Conservation (phyloP, 1,140 invertebrate species). For the Sesamia nonagrioides region DNA sequence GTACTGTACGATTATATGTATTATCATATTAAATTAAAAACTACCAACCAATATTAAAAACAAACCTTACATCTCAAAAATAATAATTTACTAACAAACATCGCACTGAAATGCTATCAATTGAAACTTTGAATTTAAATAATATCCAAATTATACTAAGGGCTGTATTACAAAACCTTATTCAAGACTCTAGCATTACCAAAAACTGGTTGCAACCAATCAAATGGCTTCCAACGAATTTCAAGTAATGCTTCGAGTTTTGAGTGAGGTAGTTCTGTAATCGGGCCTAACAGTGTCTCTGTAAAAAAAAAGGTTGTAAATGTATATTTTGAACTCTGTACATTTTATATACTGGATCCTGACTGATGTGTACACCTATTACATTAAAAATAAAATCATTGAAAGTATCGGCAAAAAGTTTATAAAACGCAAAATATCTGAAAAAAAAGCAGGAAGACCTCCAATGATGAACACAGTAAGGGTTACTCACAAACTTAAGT, state of each 20-base stretch:
- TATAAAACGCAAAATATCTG: conserved; percentile 40
- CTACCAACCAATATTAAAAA: conserved; percentile 84
- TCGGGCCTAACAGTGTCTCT: too few relatives aligned
- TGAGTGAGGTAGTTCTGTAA: too few relatives aligned
- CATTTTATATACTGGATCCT: conserved; percentile 19
- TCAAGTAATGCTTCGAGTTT: too few relatives aligned
- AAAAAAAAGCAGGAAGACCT: conserved; percentile 52
- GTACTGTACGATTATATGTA: conserved; percentile 73
- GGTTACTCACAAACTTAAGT: conserved; percentile 35
- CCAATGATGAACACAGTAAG: conserved; percentile 64
- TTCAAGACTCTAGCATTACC: too few relatives aligned
- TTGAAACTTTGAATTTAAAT: conserved; percentile 51
- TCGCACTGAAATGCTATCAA: conserved; percentile 50
- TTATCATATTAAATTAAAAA: conserved; percentile 84
- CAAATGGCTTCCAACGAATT: too few relatives aligned
- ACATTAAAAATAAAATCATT: conserved; percentile 1
- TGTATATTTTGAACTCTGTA: conserved; percentile 26
- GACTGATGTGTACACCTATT: background rate
- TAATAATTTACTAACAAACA: conserved; percentile 87
- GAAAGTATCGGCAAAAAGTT: conserved; percentile 7
- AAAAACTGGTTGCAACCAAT: too few relatives aligned
- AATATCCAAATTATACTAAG: too few relatives aligned
- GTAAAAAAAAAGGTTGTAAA: too few relatives aligned
- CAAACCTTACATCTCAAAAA: conserved; percentile 85
- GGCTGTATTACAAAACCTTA: too few relatives aligned